These are phyloP conservation scores for Galeopsomyia nigrocyanea DNA, from an alignment of 2,888 invertebrate species.

Conservation along the genomic window DNA sequence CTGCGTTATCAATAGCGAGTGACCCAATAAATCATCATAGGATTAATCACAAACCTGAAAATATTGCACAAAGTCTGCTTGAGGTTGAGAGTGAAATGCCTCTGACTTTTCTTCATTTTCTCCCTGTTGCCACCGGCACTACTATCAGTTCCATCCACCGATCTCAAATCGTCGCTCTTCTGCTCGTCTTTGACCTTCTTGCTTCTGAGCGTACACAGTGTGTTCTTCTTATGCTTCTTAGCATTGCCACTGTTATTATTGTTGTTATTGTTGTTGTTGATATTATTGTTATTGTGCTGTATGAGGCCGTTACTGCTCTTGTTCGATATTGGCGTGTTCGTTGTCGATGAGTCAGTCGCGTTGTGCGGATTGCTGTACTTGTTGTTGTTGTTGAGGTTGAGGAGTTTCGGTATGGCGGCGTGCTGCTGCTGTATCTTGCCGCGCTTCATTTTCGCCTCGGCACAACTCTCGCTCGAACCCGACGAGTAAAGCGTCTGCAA, in stretches of 20 bases:
- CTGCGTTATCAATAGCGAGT: too few relatives aligned
- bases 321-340: slow-evolving; percentile 67
- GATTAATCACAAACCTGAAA: slow-evolving; percentile 76
- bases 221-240: slow-evolving; percentile 74
- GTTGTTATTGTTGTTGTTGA: slow-evolving; percentile 68
- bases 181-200: slow-evolving; percentile 68
- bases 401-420: slow-evolving; percentile 63
- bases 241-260: slow-evolving; percentile 71
- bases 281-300: slow-evolving; percentile 69
- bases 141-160: slow-evolving; percentile 49
- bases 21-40: too few relatives aligned
- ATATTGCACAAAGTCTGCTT: slow-evolving; percentile 90
- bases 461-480: slow-evolving; percentile 73
- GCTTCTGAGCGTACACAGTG: slow-evolving; percentile 74
- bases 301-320: slow-evolving; percentile 68
- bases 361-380: slow-evolving; percentile 66
- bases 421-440: slow-evolving; percentile 62
- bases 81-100: slow-evolving; percentile 80
- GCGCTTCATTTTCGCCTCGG: slow-evolving; percentile 66
- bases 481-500: slow-evolving; percentile 86
- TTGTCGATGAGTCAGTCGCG: slow-evolving; percentile 64
- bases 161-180: slow-evolving; percentile 54
- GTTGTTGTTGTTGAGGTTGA: slow-evolving; percentile 67
- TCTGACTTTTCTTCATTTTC: slow-evolving; percentile 75
- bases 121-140: slow-evolving; percentile 68